A percentile compares a stretch with the other conserved stretches of the same genome.
These are phyloP conservation scores for Tolypeutes matacus DNA, from an alignment of 2,797 vertebrate species.

Conservation along the genomic window DNA sequence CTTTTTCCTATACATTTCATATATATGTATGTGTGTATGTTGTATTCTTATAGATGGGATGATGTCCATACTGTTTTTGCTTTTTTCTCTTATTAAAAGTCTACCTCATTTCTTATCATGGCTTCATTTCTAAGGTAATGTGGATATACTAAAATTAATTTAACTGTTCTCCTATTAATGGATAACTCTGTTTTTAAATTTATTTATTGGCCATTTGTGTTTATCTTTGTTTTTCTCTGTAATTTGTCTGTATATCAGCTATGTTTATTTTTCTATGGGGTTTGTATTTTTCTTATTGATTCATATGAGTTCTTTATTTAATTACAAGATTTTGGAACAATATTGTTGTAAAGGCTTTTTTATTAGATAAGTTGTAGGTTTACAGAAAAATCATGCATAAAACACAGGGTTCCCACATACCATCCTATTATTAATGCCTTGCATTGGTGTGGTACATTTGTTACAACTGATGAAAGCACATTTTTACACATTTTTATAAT, in stretches of 20 bases:
- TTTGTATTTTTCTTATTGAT: constrained; percentile 39
- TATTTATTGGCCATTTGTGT: constrained; percentile 26
- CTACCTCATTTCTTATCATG: background rate
- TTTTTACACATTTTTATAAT: too few species aligned
- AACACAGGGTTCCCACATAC: too few species aligned
- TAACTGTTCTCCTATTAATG: background rate
- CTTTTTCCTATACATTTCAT: background rate
- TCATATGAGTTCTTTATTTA: background rate
- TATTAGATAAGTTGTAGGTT: too few species aligned
- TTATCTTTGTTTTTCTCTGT: constrained; percentile 54
- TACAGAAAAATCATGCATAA: too few species aligned
- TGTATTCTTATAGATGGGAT: background rate
- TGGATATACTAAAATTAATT: background rate
- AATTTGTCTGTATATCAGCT: background rate
- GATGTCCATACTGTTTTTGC: background rate
- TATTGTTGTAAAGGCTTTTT: too few species aligned
- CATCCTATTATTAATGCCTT: too few species aligned
- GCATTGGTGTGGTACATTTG: too few species aligned
- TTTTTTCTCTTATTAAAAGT: constrained; percentile 67
- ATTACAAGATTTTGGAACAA: too few species aligned
- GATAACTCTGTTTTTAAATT: background rate
- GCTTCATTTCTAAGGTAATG: background rate
- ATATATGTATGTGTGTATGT: background rate
- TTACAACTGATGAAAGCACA: too few species aligned
- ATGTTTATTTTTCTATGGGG: background rate